A percentile compares a stretch with the other conserved stretches of the same genome.
These are phyloP conservation scores for Apis cerana DNA, from an alignment of 1,140 invertebrate species.

Conservation along the genomic window DNA sequence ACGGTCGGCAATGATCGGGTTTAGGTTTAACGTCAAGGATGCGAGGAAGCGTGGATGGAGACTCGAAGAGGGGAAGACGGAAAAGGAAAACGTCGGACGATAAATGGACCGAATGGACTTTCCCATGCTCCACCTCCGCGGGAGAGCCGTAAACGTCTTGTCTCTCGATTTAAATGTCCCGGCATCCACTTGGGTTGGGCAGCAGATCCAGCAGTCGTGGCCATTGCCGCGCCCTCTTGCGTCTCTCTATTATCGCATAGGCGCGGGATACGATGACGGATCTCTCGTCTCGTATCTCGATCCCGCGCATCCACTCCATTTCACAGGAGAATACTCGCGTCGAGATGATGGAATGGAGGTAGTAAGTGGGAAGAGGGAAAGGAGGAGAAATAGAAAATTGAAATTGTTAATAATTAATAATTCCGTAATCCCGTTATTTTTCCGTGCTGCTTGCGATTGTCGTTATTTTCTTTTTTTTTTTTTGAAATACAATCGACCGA, in stretches of 20 bases:
- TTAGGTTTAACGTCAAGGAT: constrained; percentile 27
- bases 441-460: too few relatives aligned
- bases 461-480: too few relatives aligned
- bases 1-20: not conserved
- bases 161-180: constrained; percentile 61
- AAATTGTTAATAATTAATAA: too few relatives aligned
- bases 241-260: constrained; percentile 9
- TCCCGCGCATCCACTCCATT: too few relatives aligned
- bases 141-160: constrained; percentile 62
- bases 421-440: not conserved
- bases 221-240: constrained; percentile 48
- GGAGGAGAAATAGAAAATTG: too few relatives aligned
- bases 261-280: not conserved
- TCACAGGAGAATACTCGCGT: too few relatives aligned
- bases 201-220: constrained; percentile 44
- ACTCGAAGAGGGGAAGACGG: not conserved
- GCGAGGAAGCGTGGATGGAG: not conserved
- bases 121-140: constrained; percentile 56
- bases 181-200: constrained; percentile 54
- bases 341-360: too few relatives aligned
- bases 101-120: constrained; percentile 46
- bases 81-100: constrained; percentile 32
- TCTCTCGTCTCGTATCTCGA: too few relatives aligned
- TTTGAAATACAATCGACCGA: not conserved
- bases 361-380: too few relatives aligned